Base-by-base conservation (phyloP, 2,797 vertebrate species). In the Lepus oiostolus region DNA sequence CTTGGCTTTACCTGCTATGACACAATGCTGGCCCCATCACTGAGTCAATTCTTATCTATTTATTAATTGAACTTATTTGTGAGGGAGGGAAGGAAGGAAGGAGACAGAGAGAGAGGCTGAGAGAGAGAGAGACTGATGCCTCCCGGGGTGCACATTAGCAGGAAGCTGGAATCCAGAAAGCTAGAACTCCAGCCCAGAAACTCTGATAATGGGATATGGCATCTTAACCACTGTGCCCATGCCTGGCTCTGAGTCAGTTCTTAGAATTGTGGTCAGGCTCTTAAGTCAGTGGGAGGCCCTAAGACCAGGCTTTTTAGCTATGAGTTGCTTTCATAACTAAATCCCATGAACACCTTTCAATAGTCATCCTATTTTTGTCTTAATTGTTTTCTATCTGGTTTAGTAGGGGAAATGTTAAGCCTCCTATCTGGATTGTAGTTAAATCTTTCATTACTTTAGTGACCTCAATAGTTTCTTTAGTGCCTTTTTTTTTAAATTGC, bases 321-420 rank as follows among this genome's bases (percentile, higher is more conserved):
- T 47, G 63, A 82, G 9, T 47, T 85, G 38, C 12, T 72, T 77
- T 88, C 17, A 32, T 19, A 82, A 54, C 11, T 47, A 71, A 85
- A 17, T 19, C n/a, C 10, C 10, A 21, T 0, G 30, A 38, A 54
- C 7, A 17, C 88, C 54, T 91, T 95, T 88, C 54, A 58, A 85
- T 32, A 47, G 32, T n/a, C 17, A 52, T 47, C 35, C 22, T 90
- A 26, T 83, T 85, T 91, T 85, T 89, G n/a, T 88, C 83, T 58
- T 58, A 58, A 58, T 47, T 16, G 14, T 95, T 81, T 50, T 24
- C 17, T 16, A 50, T 5, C 35, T 85, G 30, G 35, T 74, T 62
- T 24, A 77, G 24, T 12, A 76, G 16, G 60, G 68, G 50, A 26
- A 87, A 71, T 26, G 67, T 85, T 85, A 5, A 2, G 5, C 50